phyloP scores from a whole-genome alignment of 2,888 invertebrate species.

The Tachina fera region DNA sequence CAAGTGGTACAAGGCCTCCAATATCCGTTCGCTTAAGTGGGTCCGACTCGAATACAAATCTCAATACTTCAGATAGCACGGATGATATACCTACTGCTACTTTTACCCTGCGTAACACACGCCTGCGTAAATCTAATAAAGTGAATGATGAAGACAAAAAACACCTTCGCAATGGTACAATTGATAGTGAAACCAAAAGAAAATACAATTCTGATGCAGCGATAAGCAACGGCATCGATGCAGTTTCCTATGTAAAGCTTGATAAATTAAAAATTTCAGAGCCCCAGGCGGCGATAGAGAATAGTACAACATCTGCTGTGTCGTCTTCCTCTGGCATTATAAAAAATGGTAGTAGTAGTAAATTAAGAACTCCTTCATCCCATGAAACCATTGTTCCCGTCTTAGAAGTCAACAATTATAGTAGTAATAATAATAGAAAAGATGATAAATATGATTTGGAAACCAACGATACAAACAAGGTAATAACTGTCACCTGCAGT shows the following conservation, averaged over 20 bases:
- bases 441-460: constrained; percentile 66
- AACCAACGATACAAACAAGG: constrained; percentile 66
- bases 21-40: constrained; percentile 48
- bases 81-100: constrained; percentile 79
- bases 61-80: constrained; percentile 75
- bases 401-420: constrained; percentile 57
- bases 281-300: constrained; percentile 27
- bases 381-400: constrained; percentile 58
- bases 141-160: constrained; percentile 67
- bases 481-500: constrained; percentile 59
- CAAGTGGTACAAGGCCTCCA: constrained; percentile 56
- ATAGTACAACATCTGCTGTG: constrained; percentile 1
- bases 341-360: constrained; percentile 63
- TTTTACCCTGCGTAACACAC: constrained; percentile 78
- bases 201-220: constrained; percentile 32
- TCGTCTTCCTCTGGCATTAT: constrained; percentile 45
- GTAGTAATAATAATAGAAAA: constrained; percentile 56
- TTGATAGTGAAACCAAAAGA: constrained; percentile 41
- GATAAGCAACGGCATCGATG: constrained; percentile 60
- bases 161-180: constrained; percentile 63
- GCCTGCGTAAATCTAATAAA: constrained; percentile 66
- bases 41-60: constrained; percentile 63
- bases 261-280: constrained; percentile 63
- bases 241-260: constrained; percentile 58
- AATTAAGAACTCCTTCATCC: constrained; percentile 55